A percentile compares a stretch with the other conserved stretches of the same genome.
Evolutionary conservation across 2,888 invertebrate species (phyloP).

Genomic region (Minunthozetes semirufus): DNA sequence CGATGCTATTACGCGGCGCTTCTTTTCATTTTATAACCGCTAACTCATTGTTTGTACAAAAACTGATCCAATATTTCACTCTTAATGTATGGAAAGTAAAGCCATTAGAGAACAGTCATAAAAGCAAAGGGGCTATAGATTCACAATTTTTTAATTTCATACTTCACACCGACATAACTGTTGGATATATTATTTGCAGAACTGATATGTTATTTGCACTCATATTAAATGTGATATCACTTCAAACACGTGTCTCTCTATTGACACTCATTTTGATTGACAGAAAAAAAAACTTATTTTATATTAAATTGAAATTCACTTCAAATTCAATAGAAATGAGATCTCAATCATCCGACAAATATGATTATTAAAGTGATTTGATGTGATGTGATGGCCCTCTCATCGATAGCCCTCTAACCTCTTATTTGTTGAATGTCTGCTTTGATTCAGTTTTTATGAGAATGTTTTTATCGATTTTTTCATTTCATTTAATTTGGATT

Average conservation of each 20-base stretch:
- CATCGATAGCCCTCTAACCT: too few species aligned
- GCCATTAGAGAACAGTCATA: slow-evolving; percentile 4
- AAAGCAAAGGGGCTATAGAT: slow-evolving; percentile 20
- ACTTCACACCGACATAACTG: not conserved
- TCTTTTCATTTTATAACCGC: slow-evolving; percentile 30
- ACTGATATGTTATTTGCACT: not conserved
- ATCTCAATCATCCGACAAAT: not conserved
- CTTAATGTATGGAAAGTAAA: slow-evolving; percentile 24
- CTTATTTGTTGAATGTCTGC: too few species aligned
- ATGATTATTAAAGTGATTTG: not conserved
- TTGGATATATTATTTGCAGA: not conserved
- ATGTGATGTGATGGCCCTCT: too few species aligned
- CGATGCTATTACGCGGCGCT: slow-evolving; percentile 14
- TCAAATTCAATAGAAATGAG: not conserved
- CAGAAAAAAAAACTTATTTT: not conserved
- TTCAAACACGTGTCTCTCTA: slow-evolving; percentile 4
- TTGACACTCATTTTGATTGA: slow-evolving; percentile 22
- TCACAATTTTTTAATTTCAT: slow-evolving; percentile 3
- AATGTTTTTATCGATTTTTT: too few species aligned
- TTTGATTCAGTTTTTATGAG: too few species aligned
- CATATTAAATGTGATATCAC: not conserved
- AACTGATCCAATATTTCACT: slow-evolving; percentile 27
- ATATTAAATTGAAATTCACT: not conserved
- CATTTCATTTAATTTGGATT: too few species aligned
- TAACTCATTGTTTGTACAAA: slow-evolving; percentile 29